phyloP scores from a whole-genome alignment of 35 echinoderm and acorn worm species.

The Apostichopus japonicus region DNA sequence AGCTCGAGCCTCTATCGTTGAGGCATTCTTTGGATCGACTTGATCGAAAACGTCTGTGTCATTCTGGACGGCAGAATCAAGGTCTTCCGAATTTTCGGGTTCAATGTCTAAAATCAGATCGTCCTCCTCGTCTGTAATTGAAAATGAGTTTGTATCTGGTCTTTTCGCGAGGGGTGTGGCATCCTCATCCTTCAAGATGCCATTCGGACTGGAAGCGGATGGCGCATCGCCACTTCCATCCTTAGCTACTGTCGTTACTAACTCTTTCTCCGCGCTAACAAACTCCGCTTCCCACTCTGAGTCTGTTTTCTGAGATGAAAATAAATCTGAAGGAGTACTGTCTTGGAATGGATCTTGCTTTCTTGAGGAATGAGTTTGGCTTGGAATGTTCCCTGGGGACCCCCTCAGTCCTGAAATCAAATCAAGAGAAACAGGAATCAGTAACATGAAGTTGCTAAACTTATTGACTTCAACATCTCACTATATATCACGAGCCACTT shows the following conservation, averaged over 20 bases:
- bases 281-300: conserved; percentile 53
- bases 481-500: too few relatives aligned
- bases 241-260: conserved; percentile 1
- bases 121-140: conserved; percentile 44
- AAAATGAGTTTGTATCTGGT: conserved; percentile 1
- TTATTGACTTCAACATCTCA: too few relatives aligned
- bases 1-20: background rate
- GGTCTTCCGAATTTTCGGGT: background rate
- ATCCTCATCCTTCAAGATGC: background rate
- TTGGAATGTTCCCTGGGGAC: background rate
- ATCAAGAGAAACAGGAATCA: too few relatives aligned
- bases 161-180: background rate
- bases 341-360: conserved; percentile 38
- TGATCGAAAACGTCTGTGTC: background rate
- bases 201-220: background rate
- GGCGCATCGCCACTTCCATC: conserved; percentile 15
- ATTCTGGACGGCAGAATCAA: background rate
- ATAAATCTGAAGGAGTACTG: conserved; percentile 42
- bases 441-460: too few relatives aligned
- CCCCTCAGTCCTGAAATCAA: background rate
- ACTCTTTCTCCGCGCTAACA: conserved; percentile 23
- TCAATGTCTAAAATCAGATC: conserved; percentile 23
- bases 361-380: background rate
- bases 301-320: conserved; percentile 50
- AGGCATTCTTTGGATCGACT: background rate